Percentiles rank a stretch among this genome's conserved stretches.
These are phyloP conservation scores for Trinorchestia longiramus DNA, from an alignment of 1,140 invertebrate species.

Conservation along the genomic window DNA sequence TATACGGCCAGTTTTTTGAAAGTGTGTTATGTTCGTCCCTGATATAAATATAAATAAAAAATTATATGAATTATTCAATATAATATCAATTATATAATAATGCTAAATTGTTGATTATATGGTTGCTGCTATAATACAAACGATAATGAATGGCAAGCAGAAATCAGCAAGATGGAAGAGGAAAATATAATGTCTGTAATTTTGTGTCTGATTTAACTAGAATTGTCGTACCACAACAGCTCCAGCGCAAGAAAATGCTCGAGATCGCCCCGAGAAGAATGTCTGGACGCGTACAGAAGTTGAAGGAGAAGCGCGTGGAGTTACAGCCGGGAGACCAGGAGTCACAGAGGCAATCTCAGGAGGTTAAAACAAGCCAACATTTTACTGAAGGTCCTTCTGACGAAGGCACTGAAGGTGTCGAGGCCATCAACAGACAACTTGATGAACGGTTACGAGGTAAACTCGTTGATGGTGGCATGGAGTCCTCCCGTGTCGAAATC, in stretches of 20 bases:
- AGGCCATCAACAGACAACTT: constrained; percentile 48
- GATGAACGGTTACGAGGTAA: constrained; percentile 27
- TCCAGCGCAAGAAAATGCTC: constrained; percentile 71
- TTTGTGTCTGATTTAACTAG: neutral
- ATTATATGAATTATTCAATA: too few species aligned
- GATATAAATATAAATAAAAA: too few species aligned
- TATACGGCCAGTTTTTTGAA: too few species aligned
- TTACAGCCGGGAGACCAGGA: neutral
- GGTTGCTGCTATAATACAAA: too few species aligned
- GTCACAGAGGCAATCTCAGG: neutral
- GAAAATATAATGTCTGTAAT: neutral
- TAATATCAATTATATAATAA: too few species aligned
- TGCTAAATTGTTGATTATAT: too few species aligned
- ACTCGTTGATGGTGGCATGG: neutral
- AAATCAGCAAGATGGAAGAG: too few species aligned
- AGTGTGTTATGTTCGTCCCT: too few species aligned
- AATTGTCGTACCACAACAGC: constrained; percentile 29
- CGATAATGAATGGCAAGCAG: too few species aligned
- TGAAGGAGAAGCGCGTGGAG: constrained; percentile 73
- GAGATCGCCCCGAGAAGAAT: constrained; percentile 74
- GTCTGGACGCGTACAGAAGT: constrained; percentile 74
- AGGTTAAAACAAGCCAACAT: neutral
- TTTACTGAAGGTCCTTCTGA: neutral
- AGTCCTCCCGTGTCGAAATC: neutral
- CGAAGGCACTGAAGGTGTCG: neutral